Evolutionary conservation across 2,888 invertebrate genomes (phyloP).

Genomic region (Platycheirus albimanus): DNA sequence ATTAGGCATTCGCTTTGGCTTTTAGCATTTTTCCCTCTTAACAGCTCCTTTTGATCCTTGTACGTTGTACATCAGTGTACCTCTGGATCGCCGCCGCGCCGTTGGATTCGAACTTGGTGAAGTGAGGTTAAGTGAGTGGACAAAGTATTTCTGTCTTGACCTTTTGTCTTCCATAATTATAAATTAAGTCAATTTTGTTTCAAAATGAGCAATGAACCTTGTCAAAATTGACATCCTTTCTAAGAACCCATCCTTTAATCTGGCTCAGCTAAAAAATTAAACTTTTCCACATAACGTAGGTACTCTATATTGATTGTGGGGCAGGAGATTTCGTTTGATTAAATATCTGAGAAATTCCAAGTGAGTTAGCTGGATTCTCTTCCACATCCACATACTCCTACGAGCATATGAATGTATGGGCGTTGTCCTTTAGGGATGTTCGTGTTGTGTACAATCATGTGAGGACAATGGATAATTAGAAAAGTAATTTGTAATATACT

Average conservation of each 20-base stretch:
- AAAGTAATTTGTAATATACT: slow-evolving; percentile 73
- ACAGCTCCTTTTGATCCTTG: slow-evolving; percentile 18
- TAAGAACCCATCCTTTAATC: not conserved
- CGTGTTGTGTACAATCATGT: slow-evolving; percentile 58
- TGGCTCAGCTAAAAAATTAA: slow-evolving; percentile 18
- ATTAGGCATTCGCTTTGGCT: slow-evolving; percentile 72
- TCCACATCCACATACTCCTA: not conserved
- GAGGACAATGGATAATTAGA: slow-evolving; percentile 71
- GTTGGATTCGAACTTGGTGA: no score
- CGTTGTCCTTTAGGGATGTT: slow-evolving; percentile 60
- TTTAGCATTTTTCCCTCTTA: slow-evolving; percentile 20
- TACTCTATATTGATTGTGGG: slow-evolving; percentile 9
- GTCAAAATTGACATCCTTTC: slow-evolving; percentile 6
- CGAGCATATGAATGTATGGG: slow-evolving; percentile 42
- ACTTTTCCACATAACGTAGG: slow-evolving; percentile 21
- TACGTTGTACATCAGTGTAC: not conserved
- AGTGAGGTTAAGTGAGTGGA: not conserved
- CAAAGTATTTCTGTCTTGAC: not conserved
- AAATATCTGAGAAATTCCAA: slow-evolving; percentile 28
- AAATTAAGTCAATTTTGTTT: slow-evolving; percentile 36
- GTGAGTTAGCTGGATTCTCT: slow-evolving; percentile 15
- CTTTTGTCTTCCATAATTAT: slow-evolving; percentile 1
- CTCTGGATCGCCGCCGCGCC: not conserved
- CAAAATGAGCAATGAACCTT: slow-evolving; percentile 18
- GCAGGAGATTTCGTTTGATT: slow-evolving; percentile 38